phyloP scores from a whole-genome alignment of 2,888 invertebrate species.

The Clitarchus hookeri region DNA sequence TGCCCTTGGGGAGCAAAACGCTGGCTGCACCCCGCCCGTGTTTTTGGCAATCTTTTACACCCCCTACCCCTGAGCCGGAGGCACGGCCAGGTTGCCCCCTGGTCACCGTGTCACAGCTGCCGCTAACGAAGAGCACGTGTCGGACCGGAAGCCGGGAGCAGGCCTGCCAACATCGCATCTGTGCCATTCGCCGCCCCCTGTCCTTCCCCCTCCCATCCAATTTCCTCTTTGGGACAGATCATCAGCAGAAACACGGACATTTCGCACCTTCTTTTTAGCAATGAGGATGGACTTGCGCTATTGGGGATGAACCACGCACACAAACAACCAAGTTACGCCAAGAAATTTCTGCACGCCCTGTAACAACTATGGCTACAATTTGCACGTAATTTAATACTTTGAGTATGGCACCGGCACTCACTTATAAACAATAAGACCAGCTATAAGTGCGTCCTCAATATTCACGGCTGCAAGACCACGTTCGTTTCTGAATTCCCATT shows the following conservation, averaged over 20 bases:
- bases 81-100: background rate
- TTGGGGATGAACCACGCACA: too few species aligned
- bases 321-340: too few species aligned
- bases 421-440: too few species aligned
- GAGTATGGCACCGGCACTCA: too few species aligned
- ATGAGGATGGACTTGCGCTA: too few species aligned
- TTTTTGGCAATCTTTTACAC: background rate
- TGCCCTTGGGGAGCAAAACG: too few species aligned
- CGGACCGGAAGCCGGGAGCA: background rate
- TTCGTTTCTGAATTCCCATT: too few species aligned
- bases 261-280: background rate
- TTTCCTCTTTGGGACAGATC: background rate
- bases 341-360: too few species aligned
- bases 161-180: background rate
- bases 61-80: background rate
- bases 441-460: too few species aligned
- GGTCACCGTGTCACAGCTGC: constrained; percentile 1
- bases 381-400: too few species aligned
- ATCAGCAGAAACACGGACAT: background rate
- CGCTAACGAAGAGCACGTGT: constrained; percentile 4
- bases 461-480: too few species aligned
- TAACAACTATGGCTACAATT: too few species aligned
- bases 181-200: background rate
- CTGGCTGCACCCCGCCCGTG: background rate
- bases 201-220: background rate